Evolutionary conservation across 23 tunicate species (phyloP).

Genomic region (Styela plicata): DNA sequence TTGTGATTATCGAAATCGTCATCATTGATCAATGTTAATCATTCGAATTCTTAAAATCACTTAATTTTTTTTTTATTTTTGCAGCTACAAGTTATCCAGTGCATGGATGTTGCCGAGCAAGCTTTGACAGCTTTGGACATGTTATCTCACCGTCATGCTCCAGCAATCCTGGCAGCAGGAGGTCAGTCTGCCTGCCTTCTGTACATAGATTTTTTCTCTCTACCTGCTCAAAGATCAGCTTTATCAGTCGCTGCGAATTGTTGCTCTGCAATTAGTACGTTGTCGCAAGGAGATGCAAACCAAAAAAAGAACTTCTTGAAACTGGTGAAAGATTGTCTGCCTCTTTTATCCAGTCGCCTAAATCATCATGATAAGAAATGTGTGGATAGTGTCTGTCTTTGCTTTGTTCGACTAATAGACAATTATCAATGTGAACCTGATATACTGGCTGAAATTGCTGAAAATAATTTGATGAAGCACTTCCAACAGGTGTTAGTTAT

Average conservation of each 20-base stretch:
- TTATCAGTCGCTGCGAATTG: slow-evolving; percentile 90
- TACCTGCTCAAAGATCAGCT: slow-evolving; percentile 85
- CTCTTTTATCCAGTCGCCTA: slow-evolving; percentile 58
- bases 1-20: too few species aligned
- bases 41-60: too few species aligned
- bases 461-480: slow-evolving; percentile 52
- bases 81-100: slow-evolving; percentile 81
- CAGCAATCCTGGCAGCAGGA: slow-evolving; percentile 67
- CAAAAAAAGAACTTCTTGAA: slow-evolving; percentile 54
- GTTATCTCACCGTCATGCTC: slow-evolving; percentile 80
- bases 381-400: slow-evolving; percentile 77
- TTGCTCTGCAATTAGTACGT: slow-evolving; percentile 28
- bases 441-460: slow-evolving; percentile 44
- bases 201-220: slow-evolving; percentile 88
- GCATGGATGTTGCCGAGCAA: slow-evolving; percentile 99
- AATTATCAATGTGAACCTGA: slow-evolving; percentile 52
- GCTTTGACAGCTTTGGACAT: slow-evolving; percentile 87
- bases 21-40: too few species aligned
- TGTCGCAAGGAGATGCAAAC: not conserved
- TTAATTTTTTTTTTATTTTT: slow-evolving; percentile 8
- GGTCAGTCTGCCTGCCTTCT: slow-evolving; percentile 77
- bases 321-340: slow-evolving; percentile 42
- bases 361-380: slow-evolving; percentile 88
- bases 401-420: slow-evolving; percentile 84
- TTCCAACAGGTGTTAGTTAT: slow-evolving; percentile 65